These are phyloP conservation scores for Papilio demoleus DNA, from an alignment of 2,888 invertebrate species.

Conservation along the genomic window DNA sequence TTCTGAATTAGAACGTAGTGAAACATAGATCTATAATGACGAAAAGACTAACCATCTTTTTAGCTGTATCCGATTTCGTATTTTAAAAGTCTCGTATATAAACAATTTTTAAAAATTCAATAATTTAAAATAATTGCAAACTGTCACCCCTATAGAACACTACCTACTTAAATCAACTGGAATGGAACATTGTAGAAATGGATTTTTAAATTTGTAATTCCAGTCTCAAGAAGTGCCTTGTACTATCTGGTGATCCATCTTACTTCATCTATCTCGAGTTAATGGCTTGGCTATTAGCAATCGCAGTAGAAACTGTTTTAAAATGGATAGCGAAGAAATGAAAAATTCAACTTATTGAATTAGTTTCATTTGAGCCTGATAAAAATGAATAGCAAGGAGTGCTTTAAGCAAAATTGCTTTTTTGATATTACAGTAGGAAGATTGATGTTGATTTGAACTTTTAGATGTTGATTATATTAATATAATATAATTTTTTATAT, in stretches of 20 bases:
- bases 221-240: neutral
- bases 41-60: too few relatives aligned
- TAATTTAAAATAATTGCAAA: neutral
- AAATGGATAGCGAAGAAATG: neutral
- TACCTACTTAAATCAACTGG: neutral
- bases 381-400: conserved; percentile 17
- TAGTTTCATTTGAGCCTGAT: conserved; percentile 8
- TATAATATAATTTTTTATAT: neutral
- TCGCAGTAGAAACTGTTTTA: conserved; percentile 1
- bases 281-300: conserved; percentile 11
- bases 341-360: conserved; percentile 5
- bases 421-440: neutral
- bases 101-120: neutral
- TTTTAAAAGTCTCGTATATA: too few relatives aligned
- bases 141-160: neutral
- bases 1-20: neutral
- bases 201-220: conserved; percentile 7
- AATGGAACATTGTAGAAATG: neutral
- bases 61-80: too few relatives aligned
- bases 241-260: conserved; percentile 12
- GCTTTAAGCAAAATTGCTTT: neutral
- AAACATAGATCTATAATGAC: too few relatives aligned
- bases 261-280: conserved; percentile 10
- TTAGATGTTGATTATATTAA: neutral
- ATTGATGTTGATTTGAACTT: neutral